Evolutionary conservation across 2,888 invertebrate species (phyloP), one percentile per base, ranked within the genome.

Genomic region (Cephus spinipes): DNA sequence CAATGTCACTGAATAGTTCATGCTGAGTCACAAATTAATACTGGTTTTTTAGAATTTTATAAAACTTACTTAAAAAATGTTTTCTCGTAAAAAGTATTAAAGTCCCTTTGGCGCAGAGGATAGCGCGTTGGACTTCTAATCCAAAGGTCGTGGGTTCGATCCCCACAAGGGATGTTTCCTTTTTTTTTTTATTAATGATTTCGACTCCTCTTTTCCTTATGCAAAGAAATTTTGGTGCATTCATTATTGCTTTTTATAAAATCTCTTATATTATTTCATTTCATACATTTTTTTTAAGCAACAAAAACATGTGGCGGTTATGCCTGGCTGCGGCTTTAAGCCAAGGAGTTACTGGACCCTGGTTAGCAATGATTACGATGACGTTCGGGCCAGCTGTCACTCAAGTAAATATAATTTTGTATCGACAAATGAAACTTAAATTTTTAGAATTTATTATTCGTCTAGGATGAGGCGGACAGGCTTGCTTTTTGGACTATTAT

Each of bases 41-140:
- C 23, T 55, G 23, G 2, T 23, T 23, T 40, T 55, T 15, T 23
- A 23, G 23, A 55, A 55, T 55, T 55, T 55, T 55, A 55, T 55
- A 55, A 9, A 55, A 55, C 9, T 55, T 23, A 3, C 23, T 55
- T 23, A 55, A 55, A 55, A 55, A 55, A 55, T 55, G 55, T 23
- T 55, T 55, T 55, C 55, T 55, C 23, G 32, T n/a, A 73, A 40
- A 12, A 76, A 2, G 1, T 30, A 15, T 15, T 34, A 81, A 84
- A 81, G 90, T 90, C 90, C 90, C 90, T 90, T 90, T 90, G 90
- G 90, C 90, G 90, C 90, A 90, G 90, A 90, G 90, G 90, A 90
- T 90, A 90, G 90, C 90, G 90, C 90, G 90, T 90, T 90, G 90
- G 90, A 90, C 90, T 90, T 90, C 90, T 90, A 90, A 90, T 90